Evolutionary conservation across 2,888 invertebrate species (phyloP).

Genomic region (Metellina segmentata): DNA sequence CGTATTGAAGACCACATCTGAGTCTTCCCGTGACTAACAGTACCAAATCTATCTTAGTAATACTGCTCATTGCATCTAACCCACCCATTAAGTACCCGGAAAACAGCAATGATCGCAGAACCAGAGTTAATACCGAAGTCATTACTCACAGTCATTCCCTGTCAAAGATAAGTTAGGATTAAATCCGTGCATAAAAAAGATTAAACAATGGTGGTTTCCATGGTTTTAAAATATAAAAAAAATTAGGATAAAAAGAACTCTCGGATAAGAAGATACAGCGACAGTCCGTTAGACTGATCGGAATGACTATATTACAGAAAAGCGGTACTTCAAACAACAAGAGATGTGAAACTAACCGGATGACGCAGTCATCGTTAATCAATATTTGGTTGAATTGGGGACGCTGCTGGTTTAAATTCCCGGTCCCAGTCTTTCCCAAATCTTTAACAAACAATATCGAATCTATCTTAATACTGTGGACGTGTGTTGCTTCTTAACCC

Average conservation of each 20-base stretch:
- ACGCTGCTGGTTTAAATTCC: neutral
- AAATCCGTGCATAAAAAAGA: slow-evolving; percentile 26
- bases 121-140: slow-evolving; percentile 24
- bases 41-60: neutral
- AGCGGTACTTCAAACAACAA: no score
- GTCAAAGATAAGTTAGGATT: slow-evolving; percentile 47
- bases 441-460: neutral
- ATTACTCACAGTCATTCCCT: slow-evolving; percentile 51
- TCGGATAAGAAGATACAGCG: no score
- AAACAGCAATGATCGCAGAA: neutral
- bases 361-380: neutral
- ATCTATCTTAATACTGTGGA: neutral
- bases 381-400: neutral
- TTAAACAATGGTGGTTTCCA: no score
- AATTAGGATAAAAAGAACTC: no score
- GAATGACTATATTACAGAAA: no score
- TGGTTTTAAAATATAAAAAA: no score
- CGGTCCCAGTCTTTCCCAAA: neutral
- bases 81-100: slow-evolving; percentile 32
- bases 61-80: neutral
- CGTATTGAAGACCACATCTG: no score
- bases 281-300: no score
- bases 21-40: neutral
- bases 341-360: neutral
- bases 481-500: slow-evolving; percentile 1